These are phyloP conservation scores for Acanthis flammea DNA, from an alignment of 2,797 vertebrate species.

Conservation along the genomic window DNA sequence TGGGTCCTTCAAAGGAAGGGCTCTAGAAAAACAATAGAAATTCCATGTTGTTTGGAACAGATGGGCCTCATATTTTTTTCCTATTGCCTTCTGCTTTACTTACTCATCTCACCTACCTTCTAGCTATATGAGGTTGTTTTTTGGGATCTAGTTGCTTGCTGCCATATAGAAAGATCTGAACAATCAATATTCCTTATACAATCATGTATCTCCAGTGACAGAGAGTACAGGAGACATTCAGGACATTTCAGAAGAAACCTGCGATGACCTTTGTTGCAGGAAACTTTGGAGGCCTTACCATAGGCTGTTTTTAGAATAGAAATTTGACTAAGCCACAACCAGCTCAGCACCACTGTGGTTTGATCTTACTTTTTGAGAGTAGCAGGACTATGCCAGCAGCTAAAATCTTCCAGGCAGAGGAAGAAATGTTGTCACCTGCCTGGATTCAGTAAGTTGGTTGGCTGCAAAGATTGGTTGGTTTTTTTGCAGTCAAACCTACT, in stretches of 20 bases:
- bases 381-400: not conserved
- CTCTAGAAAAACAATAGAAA: not conserved
- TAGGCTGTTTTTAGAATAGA: conserved; percentile 31
- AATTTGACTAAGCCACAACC: conserved; percentile 13
- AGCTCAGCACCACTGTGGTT: not conserved
- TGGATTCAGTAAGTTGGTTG: not conserved
- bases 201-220: not conserved
- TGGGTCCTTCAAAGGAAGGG: not conserved
- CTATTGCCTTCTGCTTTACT: not conserved
- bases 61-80: not conserved
- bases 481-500: not conserved
- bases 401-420: not conserved
- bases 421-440: not conserved
- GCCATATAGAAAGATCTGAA: not conserved
- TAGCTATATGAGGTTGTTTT: not conserved
- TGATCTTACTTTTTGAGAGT: not conserved
- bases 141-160: not conserved
- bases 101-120: not conserved
- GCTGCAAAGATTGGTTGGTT: not conserved
- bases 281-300: not conserved
- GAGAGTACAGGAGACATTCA: not conserved
- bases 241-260: not conserved
- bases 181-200: not conserved
- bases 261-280: not conserved
- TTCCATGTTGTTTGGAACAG: not conserved